Evolutionary conservation across 2,888 invertebrate genomes (phyloP), one percentile per base, ranked within the genome.

Genomic region (Eledona agricola): DNA sequence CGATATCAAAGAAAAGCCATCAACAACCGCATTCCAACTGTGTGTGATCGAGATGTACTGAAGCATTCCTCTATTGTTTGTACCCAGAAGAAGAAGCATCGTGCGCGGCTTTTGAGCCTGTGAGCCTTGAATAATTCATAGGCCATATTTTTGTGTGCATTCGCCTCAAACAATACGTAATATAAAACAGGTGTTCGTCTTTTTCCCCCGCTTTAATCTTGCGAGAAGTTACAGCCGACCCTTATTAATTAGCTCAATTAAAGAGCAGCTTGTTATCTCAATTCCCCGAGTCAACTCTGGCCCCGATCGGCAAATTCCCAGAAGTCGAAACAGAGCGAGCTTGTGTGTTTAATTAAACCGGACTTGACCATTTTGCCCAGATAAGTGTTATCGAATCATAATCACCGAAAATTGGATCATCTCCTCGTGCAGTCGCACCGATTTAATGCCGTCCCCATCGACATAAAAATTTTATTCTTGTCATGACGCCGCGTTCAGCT

Each of bases 41-140:
- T 53, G 53, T 53, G 49, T 49, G 53, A 53, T 53, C 53, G 49
- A 49, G 53, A 53, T 53, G 49, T 38, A 49, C 29, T 34, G 34
- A 45, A 45, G 34, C 51, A 42, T 42, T 51, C 45, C 26, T 25
- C 52, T 47, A 52, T 52, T 52, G 52, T 52, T 47, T 47, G 46
- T 46, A 35, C 34, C 46, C 37, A n/a, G n/a, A 32, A 35, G 31
- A 42, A 51, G 40, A 38, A 52, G 46, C 52, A 16, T 47, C 52
- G 46, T 52, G 51, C 37, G 52, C 52, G 38, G 46, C 46, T 52
- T 47, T 52, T 32, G 32, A 52, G 38, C 25, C 46, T 46, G 32
- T 26, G 25, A 51, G 38, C 38, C 34, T 46, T 52, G 52, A 52
- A 52, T 52, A 38, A 52, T 52, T 52, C 52, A 52, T 52, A 46